Base-by-base conservation (phyloP, 1,140 invertebrate genomes). In the Leptestheria dahalacensis region DNA sequence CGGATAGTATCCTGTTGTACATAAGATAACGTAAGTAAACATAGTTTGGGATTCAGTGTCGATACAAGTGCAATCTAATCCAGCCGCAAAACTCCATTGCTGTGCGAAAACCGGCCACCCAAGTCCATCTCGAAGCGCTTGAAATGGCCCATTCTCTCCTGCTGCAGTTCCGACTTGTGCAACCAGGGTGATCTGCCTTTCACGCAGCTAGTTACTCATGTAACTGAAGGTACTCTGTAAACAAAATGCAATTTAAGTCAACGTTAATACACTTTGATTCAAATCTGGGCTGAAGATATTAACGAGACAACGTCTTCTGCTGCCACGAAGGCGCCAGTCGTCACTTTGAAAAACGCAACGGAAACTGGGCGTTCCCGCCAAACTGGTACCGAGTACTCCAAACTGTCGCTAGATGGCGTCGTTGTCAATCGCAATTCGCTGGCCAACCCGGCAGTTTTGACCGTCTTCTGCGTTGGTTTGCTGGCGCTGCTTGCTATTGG, bases 41-140 rank as follows among this genome's bases (percentile, higher is more conserved):
- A n/a, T n/a, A n/a, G n/a, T n/a, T n/a, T n/a, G n/a, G n/a, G n/a
- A n/a, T n/a, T n/a, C n/a, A n/a, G n/a, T n/a, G n/a, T n/a, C n/a
- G n/a, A n/a, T n/a, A n/a, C n/a, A n/a, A n/a, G n/a, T n/a, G n/a
- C n/a, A n/a, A n/a, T n/a, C n/a, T n/a, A n/a, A n/a, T n/a, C n/a
- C n/a, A 60, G 58, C 25, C 58, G 47, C 11, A 60, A 60, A 49
- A 60, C 58, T 15, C 58, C 58, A n/a, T 24, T 60, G 1, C 29
- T 60, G 29, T 60, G 58, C 49, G 58, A 60, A 33, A 60, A 60
- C 48, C 58, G 58, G 21, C 58, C 53, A 15, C 53, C 53, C 9
- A 55, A 55, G 9, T n/a, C 58, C 9, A 18, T 49, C 41, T 51
- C 48, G 48, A n/a, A 29, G n/a, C 53, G 53, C 33, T 26, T 55